Base-by-base conservation (phyloP, 2,113 vertebrate genomes). In the Riparia riparia region DNA sequence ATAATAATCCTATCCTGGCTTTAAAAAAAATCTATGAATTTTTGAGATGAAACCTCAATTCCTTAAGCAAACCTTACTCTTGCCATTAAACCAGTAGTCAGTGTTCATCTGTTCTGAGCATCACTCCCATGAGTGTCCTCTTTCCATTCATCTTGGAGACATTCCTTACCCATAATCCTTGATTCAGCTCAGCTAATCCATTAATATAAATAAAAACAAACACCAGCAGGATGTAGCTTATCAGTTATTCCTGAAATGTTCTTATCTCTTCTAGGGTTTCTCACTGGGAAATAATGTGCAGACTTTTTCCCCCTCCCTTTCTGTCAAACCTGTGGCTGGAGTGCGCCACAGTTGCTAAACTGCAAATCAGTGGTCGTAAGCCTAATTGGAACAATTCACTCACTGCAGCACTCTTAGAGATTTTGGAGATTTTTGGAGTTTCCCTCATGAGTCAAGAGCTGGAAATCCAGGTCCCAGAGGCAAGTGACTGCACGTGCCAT, bases 211-310 rank as follows among this genome's bases (percentile, higher is more conserved):
- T 82, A 89, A 84, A 95, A 92, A 41, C 42, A 86, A 95, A 76
- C 18, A 81, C 25, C 26, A 86, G 29, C 71, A 92, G 86, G 90
- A 96, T 96, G 79, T 84, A 82, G 14, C 6, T 93, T 89, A 93
- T 89, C 90, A 94, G 73, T 87, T 85, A 93, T 91, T 96, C 70
- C 86, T 89, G 83, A 94, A 94, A 89, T 79, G 65, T 82, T 84
- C 83, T 94, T 96, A 93, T 94, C 83, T 95, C 47, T 74, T 64
- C 37, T 42, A 76, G 64, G 60, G 21, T 89, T 92, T 89, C 82
- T 94, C 61, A 61, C 53, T 84, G 65, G 72, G 88, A 95, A 92
- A 86, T 92, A 76, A 91, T 32, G n/a, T 49, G 37, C 24, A 60
- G 76, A 20, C 6, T 25, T 58, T 44, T 12, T 2, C 0, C 34